phyloP scores from a whole-genome alignment of 2,888 invertebrate species.

The Palloptera scutellata region DNA sequence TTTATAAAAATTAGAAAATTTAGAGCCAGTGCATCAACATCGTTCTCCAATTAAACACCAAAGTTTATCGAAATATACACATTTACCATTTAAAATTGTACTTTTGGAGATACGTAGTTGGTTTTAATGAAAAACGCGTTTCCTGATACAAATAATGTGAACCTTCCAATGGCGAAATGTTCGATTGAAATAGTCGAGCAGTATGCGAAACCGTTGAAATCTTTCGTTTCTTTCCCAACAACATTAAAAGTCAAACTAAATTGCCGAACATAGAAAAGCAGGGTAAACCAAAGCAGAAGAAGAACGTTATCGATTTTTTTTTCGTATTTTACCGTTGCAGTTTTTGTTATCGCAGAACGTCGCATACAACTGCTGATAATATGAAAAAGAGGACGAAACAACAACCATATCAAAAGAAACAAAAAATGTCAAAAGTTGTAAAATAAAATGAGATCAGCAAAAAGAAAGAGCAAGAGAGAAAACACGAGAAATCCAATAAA shows the following conservation, averaged over 20 bases:
- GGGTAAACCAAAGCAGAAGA: constrained; percentile 11
- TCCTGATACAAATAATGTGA: too few species aligned
- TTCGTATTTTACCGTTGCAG: constrained; percentile 20
- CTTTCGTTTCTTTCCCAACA: constrained; percentile 27
- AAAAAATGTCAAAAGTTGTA: background rate
- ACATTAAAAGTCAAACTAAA: constrained; percentile 20
- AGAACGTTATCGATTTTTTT: constrained; percentile 19
- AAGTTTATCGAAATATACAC: too few species aligned
- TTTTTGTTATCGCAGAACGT: constrained; percentile 17
- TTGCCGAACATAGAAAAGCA: constrained; percentile 4
- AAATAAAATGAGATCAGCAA: too few species aligned
- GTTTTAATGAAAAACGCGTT: too few species aligned
- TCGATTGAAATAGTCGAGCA: background rate
- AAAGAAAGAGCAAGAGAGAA: too few species aligned
- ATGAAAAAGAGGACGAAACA: background rate
- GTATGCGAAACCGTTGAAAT: constrained; percentile 32
- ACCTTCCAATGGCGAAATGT: background rate
- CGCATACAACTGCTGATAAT: constrained; percentile 1
- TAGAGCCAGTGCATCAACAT: too few species aligned
- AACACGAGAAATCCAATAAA: background rate
- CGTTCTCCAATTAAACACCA: too few species aligned
- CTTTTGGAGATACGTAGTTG: too few species aligned
- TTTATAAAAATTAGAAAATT: too few species aligned
- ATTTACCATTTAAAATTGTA: too few species aligned
- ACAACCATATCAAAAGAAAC: background rate